These are phyloP conservation scores for Callipepla squamata DNA, from an alignment of 2,113 vertebrate species.

Conservation along the genomic window DNA sequence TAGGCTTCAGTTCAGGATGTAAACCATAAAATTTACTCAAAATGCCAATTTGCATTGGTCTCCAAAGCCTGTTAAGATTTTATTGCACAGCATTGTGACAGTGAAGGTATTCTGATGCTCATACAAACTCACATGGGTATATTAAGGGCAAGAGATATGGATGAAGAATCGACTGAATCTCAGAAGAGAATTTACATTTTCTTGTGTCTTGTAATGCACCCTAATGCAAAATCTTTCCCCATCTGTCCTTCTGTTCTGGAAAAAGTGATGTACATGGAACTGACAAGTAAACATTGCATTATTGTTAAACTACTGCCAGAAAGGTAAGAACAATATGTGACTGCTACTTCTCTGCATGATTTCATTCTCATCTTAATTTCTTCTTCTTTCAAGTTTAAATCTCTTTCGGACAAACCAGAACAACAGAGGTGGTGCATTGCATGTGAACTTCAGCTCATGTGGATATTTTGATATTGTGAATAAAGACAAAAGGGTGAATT, in stretches of 20 bases:
- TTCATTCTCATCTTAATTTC: neutral
- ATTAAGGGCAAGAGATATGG: neutral
- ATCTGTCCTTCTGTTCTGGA: neutral
- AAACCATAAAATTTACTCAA: neutral
- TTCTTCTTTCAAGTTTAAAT: neutral
- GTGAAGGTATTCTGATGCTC: neutral
- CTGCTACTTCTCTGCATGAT: neutral
- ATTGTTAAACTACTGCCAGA: neutral
- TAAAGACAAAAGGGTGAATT: neutral
- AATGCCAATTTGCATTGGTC: slow-evolving; percentile 24
- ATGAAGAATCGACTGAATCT: neutral
- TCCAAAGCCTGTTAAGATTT: neutral
- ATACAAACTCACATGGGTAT: neutral
- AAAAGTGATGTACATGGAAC: neutral
- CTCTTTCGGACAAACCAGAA: neutral
- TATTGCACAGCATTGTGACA: neutral
- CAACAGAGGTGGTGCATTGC: neutral
- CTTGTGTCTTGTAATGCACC: neutral
- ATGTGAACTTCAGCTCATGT: neutral
- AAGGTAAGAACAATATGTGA: neutral
- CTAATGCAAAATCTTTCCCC: neutral
- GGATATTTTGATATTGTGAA: neutral
- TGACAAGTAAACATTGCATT: neutral
- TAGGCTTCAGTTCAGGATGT: slow-evolving; percentile 21
- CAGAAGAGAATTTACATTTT: neutral